A percentile compares a stretch with the other conserved stretches of the same genome.
Evolutionary conservation across 1,140 invertebrate species (phyloP).

Genomic region (Drosophila suzukii): DNA sequence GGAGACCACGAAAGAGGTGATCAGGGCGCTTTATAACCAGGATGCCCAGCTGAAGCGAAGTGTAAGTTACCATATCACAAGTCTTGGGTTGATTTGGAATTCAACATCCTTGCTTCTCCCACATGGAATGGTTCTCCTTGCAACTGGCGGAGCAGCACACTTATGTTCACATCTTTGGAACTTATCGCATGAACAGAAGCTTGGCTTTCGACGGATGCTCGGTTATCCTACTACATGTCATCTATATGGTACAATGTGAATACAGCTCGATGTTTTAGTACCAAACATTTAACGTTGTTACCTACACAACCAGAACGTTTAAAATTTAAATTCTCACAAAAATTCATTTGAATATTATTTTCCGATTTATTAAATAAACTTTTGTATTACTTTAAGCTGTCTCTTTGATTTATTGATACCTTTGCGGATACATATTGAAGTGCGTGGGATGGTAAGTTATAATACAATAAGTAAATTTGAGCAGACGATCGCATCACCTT

Average conservation of each 20-base stretch:
- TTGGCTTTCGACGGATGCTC: slow-evolving; percentile 23
- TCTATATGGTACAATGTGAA: slow-evolving; percentile 52
- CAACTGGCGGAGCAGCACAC: slow-evolving; percentile 42
- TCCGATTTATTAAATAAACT: neutral
- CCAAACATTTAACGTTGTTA: too few species aligned
- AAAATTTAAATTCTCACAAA: too few species aligned
- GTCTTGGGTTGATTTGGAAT: neutral
- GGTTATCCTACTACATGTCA: slow-evolving; percentile 32
- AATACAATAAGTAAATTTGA: slow-evolving; percentile 32
- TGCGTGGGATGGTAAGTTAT: slow-evolving; percentile 12
- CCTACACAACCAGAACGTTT: too few species aligned
- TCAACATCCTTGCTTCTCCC: neutral
- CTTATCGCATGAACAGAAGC: slow-evolving; percentile 30
- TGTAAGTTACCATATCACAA: slow-evolving; percentile 10
- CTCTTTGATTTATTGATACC: slow-evolving; percentile 14
- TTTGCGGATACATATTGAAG: slow-evolving; percentile 3
- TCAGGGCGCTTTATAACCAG: neutral
- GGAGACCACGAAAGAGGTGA: neutral
- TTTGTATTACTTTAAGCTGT: slow-evolving; percentile 3
- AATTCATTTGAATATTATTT: neutral
- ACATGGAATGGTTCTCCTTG: slow-evolving; percentile 48
- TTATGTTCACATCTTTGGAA: slow-evolving; percentile 25
- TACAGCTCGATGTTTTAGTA: slow-evolving; percentile 20
- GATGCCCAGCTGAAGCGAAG: slow-evolving; percentile 15
- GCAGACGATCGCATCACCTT: slow-evolving; percentile 19